phyloP scores from a whole-genome alignment of 1,140 invertebrate genomes.

The Prorops nasuta region DNA sequence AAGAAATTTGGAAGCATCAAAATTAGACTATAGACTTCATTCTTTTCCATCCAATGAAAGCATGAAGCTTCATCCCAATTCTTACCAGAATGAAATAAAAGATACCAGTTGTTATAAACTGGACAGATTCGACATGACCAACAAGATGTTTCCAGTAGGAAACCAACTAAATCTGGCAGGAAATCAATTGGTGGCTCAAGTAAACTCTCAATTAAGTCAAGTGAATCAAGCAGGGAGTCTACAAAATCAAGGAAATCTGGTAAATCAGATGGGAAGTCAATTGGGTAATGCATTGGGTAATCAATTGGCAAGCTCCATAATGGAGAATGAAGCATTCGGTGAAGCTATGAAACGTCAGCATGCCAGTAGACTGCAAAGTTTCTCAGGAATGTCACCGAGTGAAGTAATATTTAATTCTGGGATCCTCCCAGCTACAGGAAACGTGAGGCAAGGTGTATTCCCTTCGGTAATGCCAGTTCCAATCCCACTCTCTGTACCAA shows the following conservation, averaged over 20 bases:
- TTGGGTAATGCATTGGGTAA: conserved; percentile 30
- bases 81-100: conserved; percentile 41
- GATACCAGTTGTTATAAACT: conserved; percentile 39
- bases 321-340: conserved; percentile 44
- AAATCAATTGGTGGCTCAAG: background rate
- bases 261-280: background rate
- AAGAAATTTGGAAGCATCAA: conserved; percentile 28
- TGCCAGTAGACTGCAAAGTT: conserved; percentile 22
- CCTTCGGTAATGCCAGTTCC: conserved; percentile 43
- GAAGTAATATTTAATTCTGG: conserved; percentile 46
- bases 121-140: conserved; percentile 39
- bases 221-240: background rate
- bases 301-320: conserved; percentile 23
- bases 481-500: conserved; percentile 34
- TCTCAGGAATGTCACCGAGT: conserved; percentile 22
- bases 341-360: conserved; percentile 40
- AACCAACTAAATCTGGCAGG: background rate
- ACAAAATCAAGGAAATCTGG: background rate
- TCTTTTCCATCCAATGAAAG: conserved; percentile 43
- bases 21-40: conserved; percentile 42
- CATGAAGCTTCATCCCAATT: conserved; percentile 35
- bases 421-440: conserved; percentile 30
- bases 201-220: conserved; percentile 1
- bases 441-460: conserved; percentile 30
- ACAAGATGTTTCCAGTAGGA: conserved; percentile 28